Conservation (phyloP, 2,113 vertebrate genomes). For the Eudyptes chrysolophus region DNA sequence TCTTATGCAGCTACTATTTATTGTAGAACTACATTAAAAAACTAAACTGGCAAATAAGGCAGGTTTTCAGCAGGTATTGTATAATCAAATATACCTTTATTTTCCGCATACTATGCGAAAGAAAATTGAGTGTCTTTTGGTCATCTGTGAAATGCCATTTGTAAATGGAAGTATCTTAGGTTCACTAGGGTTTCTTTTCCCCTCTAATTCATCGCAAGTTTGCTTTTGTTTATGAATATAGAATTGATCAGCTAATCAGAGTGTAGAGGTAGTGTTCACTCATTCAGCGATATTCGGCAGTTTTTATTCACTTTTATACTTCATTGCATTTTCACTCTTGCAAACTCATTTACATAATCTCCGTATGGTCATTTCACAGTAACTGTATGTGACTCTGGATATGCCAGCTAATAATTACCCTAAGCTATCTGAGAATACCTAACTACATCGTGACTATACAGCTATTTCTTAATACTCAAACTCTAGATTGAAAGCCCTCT, state of each 20-base stretch:
- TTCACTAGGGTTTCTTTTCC: background rate
- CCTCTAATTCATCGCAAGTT: background rate
- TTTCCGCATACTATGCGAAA: background rate
- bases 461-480: conserved; percentile 16
- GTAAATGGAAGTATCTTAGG: background rate
- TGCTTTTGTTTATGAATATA: conserved; percentile 6
- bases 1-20: background rate
- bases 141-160: background rate
- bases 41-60: background rate
- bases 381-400: conserved; percentile 31
- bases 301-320: conserved; percentile 52
- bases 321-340: conserved; percentile 37
- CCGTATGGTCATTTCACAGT: conserved; percentile 65
- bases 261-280: background rate
- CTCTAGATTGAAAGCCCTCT: conserved; percentile 6
- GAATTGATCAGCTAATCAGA: background rate
- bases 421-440: conserved; percentile 12
- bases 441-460: background rate
- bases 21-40: background rate
- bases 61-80: background rate
- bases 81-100: background rate
- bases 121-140: background rate
- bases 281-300: background rate
- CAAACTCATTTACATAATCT: conserved; percentile 59
- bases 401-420: conserved; percentile 47